Evolutionary conservation across 2,888 invertebrate genomes (phyloP).

Genomic region (Ganaspis brasiliensis): DNA sequence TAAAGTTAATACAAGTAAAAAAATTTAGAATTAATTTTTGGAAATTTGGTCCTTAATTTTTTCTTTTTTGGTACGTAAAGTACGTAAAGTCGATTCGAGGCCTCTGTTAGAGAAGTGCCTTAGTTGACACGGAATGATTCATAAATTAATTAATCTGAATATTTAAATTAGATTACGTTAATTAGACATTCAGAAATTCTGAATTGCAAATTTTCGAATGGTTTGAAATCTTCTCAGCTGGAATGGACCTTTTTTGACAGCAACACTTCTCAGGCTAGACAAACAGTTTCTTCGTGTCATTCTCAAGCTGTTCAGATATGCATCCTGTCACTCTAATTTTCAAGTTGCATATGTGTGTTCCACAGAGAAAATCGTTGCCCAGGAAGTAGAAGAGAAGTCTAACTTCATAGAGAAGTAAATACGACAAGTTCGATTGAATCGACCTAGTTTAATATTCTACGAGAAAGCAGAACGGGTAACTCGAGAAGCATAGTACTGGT

Average conservation of each 20-base stretch:
- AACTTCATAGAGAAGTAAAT: constrained; percentile 17
- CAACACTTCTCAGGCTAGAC: neutral
- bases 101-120: too few species aligned
- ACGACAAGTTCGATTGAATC: constrained; percentile 28
- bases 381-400: neutral
- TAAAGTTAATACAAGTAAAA: too few species aligned
- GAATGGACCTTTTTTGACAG: neutral
- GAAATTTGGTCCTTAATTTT: too few species aligned
- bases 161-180: too few species aligned
- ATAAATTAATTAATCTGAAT: too few species aligned
- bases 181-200: too few species aligned
- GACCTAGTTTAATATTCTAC: constrained; percentile 40
- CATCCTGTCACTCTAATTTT: constrained; percentile 28
- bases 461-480: constrained; percentile 34
- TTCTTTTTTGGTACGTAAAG: too few species aligned
- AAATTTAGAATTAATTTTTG: too few species aligned
- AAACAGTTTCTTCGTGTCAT: neutral
- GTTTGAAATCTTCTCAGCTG: neutral
- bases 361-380: constrained; percentile 4
- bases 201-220: too few species aligned
- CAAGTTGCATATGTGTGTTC: neutral
- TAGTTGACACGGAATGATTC: too few species aligned
- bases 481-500: constrained; percentile 24
- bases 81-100: too few species aligned
- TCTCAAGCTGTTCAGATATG: constrained; percentile 14